A percentile compares a stretch with the other conserved stretches of the same genome.
Conservation (phyloP, 2,113 vertebrate genomes). For the Zosterops lateralis region DNA sequence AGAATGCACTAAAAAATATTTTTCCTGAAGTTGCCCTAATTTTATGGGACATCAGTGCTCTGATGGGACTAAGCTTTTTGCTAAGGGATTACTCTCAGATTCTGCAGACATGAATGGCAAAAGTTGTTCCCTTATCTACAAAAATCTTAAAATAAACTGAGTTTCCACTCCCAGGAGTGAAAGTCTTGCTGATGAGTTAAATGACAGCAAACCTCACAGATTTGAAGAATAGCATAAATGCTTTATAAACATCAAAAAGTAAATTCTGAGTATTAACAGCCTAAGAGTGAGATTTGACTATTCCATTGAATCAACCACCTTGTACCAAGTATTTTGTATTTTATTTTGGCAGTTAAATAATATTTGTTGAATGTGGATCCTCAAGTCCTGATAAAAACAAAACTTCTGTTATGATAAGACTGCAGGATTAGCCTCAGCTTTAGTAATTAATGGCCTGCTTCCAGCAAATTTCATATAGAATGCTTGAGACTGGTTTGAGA, state of each 20-base stretch:
- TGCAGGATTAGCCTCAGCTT: not conserved
- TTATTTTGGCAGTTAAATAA: not conserved
- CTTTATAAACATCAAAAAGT: not conserved
- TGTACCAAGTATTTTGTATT: not conserved
- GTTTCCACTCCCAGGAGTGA: not conserved
- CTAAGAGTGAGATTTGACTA: not conserved
- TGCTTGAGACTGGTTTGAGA: not conserved
- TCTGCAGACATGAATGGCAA: not conserved
- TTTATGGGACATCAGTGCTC: not conserved
- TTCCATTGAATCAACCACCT: not conserved
- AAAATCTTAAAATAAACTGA: not conserved
- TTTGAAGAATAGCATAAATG: not conserved
- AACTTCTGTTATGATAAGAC: not conserved
- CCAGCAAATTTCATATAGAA: not conserved
- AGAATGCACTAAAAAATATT: not conserved
- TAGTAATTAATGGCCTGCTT: not conserved
- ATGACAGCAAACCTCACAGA: not conserved
- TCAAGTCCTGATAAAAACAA: not conserved
- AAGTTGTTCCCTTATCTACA: not conserved
- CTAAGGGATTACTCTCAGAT: not conserved
- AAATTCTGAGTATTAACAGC: not conserved
- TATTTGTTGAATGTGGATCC: not conserved
- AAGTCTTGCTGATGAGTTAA: not conserved
- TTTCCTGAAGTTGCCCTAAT: not conserved
- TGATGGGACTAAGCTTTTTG: not conserved